Percentiles rank a stretch among this genome's conserved stretches.
phyloP scores from a whole-genome alignment of 2,113 vertebrate species.

The Otocyon megalotis region DNA sequence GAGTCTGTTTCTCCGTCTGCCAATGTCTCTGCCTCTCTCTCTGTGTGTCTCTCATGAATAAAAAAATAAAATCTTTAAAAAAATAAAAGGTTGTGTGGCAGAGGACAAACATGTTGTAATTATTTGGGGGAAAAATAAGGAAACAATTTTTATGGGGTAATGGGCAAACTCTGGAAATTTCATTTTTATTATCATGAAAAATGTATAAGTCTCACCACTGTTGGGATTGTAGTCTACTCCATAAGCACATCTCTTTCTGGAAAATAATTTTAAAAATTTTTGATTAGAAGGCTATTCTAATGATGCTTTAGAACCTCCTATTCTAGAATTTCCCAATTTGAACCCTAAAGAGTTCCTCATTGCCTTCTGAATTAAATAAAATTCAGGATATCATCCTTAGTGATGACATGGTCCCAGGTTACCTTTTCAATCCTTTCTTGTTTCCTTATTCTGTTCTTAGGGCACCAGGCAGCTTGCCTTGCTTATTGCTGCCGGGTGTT shows the following conservation, averaged over 20 bases:
- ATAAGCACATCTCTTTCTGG: not conserved
- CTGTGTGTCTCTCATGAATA: no score
- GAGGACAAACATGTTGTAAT: not conserved
- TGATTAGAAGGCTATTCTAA: not conserved
- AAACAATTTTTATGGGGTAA: not conserved
- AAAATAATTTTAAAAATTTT: not conserved
- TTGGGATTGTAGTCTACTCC: not conserved
- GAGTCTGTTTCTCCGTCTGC: no score
- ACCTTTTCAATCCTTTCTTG: not conserved
- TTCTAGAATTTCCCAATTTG: not conserved
- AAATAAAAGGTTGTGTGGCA: not conserved
- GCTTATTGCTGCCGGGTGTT: not conserved
- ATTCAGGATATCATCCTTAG: not conserved
- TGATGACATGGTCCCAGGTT: not conserved
- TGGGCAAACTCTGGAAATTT: not conserved
- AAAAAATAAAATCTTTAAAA: no score
- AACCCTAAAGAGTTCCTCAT: not conserved
- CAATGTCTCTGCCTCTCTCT: no score
- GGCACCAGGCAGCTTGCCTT: not conserved
- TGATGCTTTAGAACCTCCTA: not conserved
- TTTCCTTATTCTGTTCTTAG: not conserved
- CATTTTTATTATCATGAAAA: conserved; percentile 31
- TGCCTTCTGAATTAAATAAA: conserved; percentile 15
- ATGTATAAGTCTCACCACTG: not conserved
- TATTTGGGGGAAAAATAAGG: not conserved